These are phyloP conservation scores for Anas platyrhynchos DNA, from an alignment of 2,113 vertebrate species.

Conservation along the genomic window DNA sequence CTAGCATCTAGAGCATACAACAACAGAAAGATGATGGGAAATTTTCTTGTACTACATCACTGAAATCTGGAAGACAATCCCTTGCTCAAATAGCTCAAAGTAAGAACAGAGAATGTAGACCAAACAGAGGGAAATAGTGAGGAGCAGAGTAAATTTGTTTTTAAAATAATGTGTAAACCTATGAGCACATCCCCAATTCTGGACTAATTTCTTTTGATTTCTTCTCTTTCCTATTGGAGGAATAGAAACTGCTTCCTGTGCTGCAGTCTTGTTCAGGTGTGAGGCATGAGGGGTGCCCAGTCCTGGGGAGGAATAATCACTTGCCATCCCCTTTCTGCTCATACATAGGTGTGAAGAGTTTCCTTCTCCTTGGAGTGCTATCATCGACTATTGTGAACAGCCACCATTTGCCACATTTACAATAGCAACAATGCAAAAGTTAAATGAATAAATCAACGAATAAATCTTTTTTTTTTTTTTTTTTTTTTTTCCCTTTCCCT, in stretches of 20 bases:
- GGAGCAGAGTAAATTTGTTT: not conserved
- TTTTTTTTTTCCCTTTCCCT: not conserved
- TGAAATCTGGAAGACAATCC: not conserved
- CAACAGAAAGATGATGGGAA: not conserved
- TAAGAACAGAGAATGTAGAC: not conserved
- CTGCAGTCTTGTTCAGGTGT: not conserved
- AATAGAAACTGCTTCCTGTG: not conserved
- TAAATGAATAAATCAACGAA: not conserved
- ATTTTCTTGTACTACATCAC: not conserved
- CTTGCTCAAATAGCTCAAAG: not conserved
- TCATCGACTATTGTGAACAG: not conserved
- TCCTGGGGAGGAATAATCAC: not conserved
- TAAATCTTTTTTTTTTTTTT: no score
- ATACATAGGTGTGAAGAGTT: not conserved
- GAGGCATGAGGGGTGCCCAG: fast-evolving
- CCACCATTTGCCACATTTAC: not conserved
- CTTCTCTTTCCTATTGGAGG: fast-evolving
- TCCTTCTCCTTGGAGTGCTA: not conserved
- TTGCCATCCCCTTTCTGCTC: not conserved
- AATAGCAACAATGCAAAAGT: not conserved
- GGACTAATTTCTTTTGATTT: not conserved
- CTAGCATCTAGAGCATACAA: not conserved
- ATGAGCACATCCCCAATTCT: fast-evolving
- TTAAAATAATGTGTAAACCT: not conserved
- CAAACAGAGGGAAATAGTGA: not conserved